Evolutionary conservation across 2,888 invertebrate genomes (phyloP).

Genomic region (Sicus ferrugineus): DNA sequence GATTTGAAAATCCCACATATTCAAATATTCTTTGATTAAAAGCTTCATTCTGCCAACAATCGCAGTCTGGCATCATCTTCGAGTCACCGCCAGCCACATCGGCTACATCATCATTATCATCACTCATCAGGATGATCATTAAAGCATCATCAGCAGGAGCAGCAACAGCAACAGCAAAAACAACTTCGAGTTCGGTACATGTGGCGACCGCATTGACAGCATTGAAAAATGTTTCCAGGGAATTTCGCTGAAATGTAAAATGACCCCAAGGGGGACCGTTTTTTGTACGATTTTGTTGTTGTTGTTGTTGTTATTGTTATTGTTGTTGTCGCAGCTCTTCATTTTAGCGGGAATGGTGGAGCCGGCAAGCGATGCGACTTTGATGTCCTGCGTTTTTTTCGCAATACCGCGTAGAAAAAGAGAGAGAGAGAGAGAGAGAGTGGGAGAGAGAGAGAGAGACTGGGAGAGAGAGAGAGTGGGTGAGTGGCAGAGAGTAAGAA

Average conservation of each 20-base stretch:
- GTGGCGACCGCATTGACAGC: slow-evolving; percentile 17
- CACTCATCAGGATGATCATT: too few relatives aligned
- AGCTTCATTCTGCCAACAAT: too few relatives aligned
- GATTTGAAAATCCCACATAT: too few relatives aligned
- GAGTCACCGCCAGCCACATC: background rate
- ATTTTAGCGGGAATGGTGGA: background rate
- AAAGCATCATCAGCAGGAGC: background rate
- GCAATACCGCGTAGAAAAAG: background rate
- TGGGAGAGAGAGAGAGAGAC: too few relatives aligned
- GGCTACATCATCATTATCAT: background rate
- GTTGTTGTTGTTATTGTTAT: background rate
- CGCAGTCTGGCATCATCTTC: too few relatives aligned
- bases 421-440: background rate
- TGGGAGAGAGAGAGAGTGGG: too few relatives aligned
- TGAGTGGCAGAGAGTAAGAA: too few relatives aligned
- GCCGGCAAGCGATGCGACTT: background rate
- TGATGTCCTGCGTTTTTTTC: background rate
- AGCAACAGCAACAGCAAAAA: background rate
- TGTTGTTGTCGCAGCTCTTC: background rate
- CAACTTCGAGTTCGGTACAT: too few relatives aligned
- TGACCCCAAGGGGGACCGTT: slow-evolving; percentile 9
- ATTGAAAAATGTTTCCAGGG: slow-evolving; percentile 25
- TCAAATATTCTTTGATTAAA: too few relatives aligned
- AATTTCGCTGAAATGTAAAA: slow-evolving; percentile 30
- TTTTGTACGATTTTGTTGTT: background rate